These are phyloP conservation scores for Karalla daura DNA, from an alignment of 2,797 vertebrate genomes.

Conservation along the genomic window DNA sequence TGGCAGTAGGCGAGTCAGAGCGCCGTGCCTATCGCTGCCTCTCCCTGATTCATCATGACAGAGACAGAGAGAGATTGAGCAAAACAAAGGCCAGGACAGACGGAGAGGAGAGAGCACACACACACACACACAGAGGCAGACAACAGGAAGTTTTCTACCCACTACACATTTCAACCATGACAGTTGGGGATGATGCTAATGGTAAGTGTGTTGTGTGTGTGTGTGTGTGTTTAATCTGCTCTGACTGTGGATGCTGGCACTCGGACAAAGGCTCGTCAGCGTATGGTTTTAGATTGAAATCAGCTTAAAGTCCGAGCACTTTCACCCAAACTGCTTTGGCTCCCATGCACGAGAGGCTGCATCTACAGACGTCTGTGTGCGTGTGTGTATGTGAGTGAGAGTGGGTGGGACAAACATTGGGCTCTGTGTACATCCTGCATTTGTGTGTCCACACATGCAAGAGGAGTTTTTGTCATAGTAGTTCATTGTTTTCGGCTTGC, in stretches of 20 bases:
- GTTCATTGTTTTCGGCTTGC: neutral
- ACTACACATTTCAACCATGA: constrained; percentile 66
- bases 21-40: constrained; percentile 82
- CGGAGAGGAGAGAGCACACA: constrained; percentile 22
- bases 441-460: neutral
- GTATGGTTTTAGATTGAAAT: constrained; percentile 70
- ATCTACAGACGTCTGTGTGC: constrained; percentile 8
- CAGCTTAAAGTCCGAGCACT: constrained; percentile 64
- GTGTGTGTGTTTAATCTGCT: constrained; percentile 64
- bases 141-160: constrained; percentile 34
- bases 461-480: neutral
- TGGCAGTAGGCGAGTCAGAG: constrained; percentile 67
- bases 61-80: constrained; percentile 62
- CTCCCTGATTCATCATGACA: constrained; percentile 79
- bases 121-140: constrained; percentile 26
- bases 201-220: constrained; percentile 53
- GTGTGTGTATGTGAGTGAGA: neutral
- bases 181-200: constrained; percentile 66
- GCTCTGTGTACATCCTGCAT: constrained; percentile 2
- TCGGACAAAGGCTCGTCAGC: constrained; percentile 64
- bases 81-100: constrained; percentile 50
- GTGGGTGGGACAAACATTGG: constrained; percentile 13
- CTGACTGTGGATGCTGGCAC: constrained; percentile 59
- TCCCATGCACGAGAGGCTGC: constrained; percentile 6
- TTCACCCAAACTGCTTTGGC: constrained; percentile 52